phyloP scores from a whole-genome alignment of 2,113 vertebrate genomes.

The Chaenogobius annularis region DNA sequence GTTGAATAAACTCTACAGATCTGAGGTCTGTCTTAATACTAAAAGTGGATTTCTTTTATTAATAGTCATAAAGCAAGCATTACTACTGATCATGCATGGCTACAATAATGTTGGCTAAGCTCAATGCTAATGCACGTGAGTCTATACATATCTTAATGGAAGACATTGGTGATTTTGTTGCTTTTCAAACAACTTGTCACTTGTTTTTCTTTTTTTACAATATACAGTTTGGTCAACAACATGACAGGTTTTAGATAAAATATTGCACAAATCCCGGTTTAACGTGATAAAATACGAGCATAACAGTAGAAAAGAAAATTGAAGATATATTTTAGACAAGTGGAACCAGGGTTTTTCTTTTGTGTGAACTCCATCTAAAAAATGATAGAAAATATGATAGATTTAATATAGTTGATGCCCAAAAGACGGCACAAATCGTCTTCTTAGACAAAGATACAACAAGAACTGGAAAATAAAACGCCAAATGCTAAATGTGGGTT shows the following conservation, averaged over 20 bases:
- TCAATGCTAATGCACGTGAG: conserved; percentile 94
- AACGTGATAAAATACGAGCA: conserved; percentile 14
- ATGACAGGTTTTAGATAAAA: conserved; percentile 75
- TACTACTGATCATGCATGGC: conserved; percentile 71
- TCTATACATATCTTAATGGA: conserved; percentile 99
- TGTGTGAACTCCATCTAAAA: not conserved
- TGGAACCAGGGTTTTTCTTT: conserved; percentile 42
- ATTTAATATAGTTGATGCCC: not conserved
- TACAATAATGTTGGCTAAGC: conserved; percentile 87
- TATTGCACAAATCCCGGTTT: conserved; percentile 91
- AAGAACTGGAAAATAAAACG: not conserved
- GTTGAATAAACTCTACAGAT: conserved; percentile 4
- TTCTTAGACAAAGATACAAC: not conserved
- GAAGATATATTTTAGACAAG: not conserved
- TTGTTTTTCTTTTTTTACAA: conserved; percentile 85
- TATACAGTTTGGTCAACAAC: conserved; percentile 87
- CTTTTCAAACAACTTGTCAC: conserved; percentile 99
- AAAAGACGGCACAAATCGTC: not conserved
- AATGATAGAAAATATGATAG: not conserved
- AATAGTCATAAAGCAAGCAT: conserved; percentile 21
- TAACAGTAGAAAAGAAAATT: conserved; percentile 1
- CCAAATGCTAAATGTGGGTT: not conserved
- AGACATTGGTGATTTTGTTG: conserved; percentile 99
- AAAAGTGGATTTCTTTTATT: conserved; percentile 54
- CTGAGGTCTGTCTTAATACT: conserved; percentile 32